Conservation (phyloP, 1,140 invertebrate genomes). For the Holotrichia oblita region DNA sequence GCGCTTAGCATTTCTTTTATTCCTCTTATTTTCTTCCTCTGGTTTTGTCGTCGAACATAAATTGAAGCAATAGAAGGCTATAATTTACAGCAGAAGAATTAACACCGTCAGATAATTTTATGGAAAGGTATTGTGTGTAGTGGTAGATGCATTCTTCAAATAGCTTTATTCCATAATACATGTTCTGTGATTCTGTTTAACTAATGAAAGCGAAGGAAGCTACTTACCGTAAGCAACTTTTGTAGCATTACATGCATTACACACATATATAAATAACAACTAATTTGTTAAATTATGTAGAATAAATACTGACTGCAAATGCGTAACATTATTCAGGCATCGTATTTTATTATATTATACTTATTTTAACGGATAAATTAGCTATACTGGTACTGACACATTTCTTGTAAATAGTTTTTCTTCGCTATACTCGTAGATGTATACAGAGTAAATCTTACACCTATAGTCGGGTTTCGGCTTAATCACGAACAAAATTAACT, state of each 20-base stretch:
- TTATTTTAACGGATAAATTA: neutral
- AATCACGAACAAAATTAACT: no score
- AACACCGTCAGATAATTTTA: neutral
- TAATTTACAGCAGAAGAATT: constrained; percentile 26
- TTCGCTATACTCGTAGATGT: no score
- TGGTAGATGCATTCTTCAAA: constrained; percentile 22
- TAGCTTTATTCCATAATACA: constrained; percentile 3
- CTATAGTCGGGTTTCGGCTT: no score
- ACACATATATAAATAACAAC: neutral
- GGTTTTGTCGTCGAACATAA: constrained; percentile 18
- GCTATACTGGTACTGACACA: no score
- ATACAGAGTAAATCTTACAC: no score
- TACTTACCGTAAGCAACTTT: neutral
- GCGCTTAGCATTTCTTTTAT: constrained; percentile 9
- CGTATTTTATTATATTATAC: neutral
- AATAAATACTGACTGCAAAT: neutral
- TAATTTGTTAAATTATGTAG: constrained; percentile 20
- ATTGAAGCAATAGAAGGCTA: constrained; percentile 19
- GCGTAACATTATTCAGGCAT: neutral
- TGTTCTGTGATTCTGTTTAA: constrained; percentile 5
- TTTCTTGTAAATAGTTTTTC: no score
- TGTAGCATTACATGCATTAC: neutral
- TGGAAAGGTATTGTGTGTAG: constrained; percentile 26
- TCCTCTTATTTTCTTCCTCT: constrained; percentile 24
- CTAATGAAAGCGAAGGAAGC: constrained; percentile 28